These are phyloP conservation scores for Pardalotus punctatus DNA, from an alignment of 2,113 vertebrate genomes.

Conservation along the genomic window DNA sequence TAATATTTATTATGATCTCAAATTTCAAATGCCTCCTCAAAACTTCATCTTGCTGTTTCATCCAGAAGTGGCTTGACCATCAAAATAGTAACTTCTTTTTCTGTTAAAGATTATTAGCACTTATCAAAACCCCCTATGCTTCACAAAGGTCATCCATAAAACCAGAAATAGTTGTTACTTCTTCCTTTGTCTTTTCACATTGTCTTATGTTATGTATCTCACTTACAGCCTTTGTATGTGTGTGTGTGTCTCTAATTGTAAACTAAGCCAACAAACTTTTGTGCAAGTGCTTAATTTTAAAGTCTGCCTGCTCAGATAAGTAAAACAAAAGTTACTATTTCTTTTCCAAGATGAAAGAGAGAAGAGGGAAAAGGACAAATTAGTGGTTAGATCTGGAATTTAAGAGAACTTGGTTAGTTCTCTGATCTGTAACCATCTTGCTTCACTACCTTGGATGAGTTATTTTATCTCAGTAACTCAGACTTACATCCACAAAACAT, in stretches of 20 bases:
- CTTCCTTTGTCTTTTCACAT: background rate
- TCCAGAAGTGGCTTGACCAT: background rate
- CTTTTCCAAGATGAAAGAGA: background rate
- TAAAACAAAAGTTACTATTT: background rate
- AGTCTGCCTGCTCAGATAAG: background rate
- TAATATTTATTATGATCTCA: conserved; percentile 6
- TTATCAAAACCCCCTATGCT: background rate
- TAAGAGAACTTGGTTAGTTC: background rate
- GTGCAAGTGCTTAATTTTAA: background rate
- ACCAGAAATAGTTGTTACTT: background rate
- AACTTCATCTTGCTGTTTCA: background rate
- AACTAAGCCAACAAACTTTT: background rate
- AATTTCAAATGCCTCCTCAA: conserved; percentile 23
- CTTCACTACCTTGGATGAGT: background rate
- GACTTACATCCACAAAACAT: background rate
- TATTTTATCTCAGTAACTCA: background rate
- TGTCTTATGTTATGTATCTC: background rate
- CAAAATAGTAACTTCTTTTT: background rate
- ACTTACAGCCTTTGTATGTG: background rate
- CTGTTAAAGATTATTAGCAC: background rate
- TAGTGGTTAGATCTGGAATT: background rate
- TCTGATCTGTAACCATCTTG: background rate
- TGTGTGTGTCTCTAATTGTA: background rate
- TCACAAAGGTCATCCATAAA: background rate
- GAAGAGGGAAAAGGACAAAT: background rate